These are phyloP conservation scores for Drosophila simulans DNA, from an alignment of 1,140 invertebrate genomes.

Conservation along the genomic window DNA sequence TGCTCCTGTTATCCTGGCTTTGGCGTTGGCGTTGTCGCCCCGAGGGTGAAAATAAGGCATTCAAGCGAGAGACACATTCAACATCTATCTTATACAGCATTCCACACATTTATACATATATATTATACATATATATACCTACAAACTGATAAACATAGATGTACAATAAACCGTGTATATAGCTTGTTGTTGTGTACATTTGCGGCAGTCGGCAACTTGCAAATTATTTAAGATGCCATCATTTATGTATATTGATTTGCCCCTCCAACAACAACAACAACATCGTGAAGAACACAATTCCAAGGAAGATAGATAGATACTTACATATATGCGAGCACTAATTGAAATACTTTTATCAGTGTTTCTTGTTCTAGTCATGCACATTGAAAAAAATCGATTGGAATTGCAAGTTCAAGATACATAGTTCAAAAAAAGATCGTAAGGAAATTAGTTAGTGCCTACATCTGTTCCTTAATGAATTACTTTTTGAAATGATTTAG, in stretches of 20 bases:
- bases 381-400: neutral
- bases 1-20: constrained; percentile 49
- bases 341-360: constrained; percentile 82
- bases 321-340: constrained; percentile 54
- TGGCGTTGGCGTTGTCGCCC: constrained; percentile 80
- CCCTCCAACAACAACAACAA: constrained; percentile 26
- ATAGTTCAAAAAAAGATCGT: too few species aligned
- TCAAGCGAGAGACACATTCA: constrained; percentile 64
- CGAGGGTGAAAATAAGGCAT: constrained; percentile 80
- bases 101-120: constrained; percentile 8
- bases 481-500: too few species aligned
- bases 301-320: neutral
- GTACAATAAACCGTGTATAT: constrained; percentile 20
- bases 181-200: constrained; percentile 28
- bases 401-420: too few species aligned
- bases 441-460: too few species aligned
- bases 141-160: neutral
- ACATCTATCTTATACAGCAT: constrained; percentile 36
- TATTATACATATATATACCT: constrained; percentile 5
- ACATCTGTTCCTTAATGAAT: too few species aligned
- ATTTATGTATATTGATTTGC: constrained; percentile 60
- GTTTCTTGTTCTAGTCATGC: constrained; percentile 14
- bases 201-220: constrained; percentile 55
- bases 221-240: constrained; percentile 72
- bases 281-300: constrained; percentile 9